phyloP scores from a whole-genome alignment of 2,888 invertebrate species.

The Ochropacha duplaris region DNA sequence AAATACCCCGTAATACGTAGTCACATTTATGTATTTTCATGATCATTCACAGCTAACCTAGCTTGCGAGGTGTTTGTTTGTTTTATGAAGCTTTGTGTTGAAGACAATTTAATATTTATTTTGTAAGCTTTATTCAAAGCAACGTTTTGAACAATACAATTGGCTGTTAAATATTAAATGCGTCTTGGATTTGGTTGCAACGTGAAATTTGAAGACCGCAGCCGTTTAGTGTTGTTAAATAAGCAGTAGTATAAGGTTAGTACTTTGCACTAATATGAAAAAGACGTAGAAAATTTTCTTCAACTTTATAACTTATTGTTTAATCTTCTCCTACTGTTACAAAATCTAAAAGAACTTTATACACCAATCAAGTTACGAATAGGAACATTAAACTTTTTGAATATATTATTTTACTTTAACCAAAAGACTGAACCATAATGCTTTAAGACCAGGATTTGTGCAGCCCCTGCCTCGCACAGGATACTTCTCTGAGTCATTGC shows the following conservation, averaged over 20 bases:
- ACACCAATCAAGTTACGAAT: too few relatives aligned
- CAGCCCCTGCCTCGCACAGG: background rate
- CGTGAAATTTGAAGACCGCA: background rate
- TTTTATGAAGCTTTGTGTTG: background rate
- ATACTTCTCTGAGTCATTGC: conserved; percentile 1
- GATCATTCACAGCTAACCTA: background rate
- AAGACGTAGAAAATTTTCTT: too few relatives aligned
- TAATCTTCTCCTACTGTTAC: too few relatives aligned
- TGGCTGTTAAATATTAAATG: background rate
- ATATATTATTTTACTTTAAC: background rate
- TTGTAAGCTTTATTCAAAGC: background rate
- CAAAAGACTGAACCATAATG: background rate
- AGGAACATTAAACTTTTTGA: too few relatives aligned
- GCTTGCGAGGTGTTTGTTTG: background rate
- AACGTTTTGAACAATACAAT: background rate
- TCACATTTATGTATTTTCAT: background rate
- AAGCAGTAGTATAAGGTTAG: too few relatives aligned
- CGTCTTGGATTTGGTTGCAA: background rate
- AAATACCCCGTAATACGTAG: background rate
- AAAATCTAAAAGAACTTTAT: too few relatives aligned
- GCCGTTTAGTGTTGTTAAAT: too few relatives aligned
- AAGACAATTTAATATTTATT: background rate
- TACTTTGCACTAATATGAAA: too few relatives aligned
- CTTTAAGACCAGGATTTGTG: background rate
- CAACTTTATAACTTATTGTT: too few relatives aligned